Evolutionary conservation across 2,113 vertebrate species (phyloP).

Genomic region (Elephas maximus): DNA sequence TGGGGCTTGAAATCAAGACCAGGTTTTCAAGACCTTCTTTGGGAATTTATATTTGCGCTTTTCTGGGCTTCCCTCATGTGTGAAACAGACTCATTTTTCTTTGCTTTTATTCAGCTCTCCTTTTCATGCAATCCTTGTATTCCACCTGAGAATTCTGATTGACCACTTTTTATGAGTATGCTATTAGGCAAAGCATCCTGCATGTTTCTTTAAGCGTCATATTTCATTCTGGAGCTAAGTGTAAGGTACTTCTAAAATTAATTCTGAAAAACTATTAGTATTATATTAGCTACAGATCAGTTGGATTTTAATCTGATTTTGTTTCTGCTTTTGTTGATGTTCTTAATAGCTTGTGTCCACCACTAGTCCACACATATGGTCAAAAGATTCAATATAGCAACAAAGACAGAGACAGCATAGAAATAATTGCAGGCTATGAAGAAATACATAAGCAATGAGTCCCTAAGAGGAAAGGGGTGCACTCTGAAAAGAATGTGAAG

Average conservation of each 20-base stretch:
- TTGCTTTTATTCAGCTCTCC: background rate
- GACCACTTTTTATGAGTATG: background rate
- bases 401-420: background rate
- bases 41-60: background rate
- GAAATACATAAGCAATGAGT: background rate
- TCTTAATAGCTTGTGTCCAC: background rate
- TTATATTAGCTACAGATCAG: background rate
- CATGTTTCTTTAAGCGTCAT: background rate
- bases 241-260: background rate
- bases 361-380: background rate
- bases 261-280: background rate
- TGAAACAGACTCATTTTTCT: background rate
- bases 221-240: constrained; percentile 24
- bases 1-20: background rate
- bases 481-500: background rate
- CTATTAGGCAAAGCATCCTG: background rate
- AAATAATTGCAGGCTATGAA: constrained; percentile 25
- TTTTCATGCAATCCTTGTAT: background rate
- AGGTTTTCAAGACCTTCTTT: background rate
- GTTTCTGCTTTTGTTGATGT: constrained; percentile 2
- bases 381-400: background rate
- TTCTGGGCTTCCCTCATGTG: background rate
- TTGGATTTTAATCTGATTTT: constrained; percentile 8
- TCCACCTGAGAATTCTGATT: background rate
- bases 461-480: background rate